Base-by-base conservation (phyloP, 2,797 vertebrate genomes). In the Thaleichthys pacificus region DNA sequence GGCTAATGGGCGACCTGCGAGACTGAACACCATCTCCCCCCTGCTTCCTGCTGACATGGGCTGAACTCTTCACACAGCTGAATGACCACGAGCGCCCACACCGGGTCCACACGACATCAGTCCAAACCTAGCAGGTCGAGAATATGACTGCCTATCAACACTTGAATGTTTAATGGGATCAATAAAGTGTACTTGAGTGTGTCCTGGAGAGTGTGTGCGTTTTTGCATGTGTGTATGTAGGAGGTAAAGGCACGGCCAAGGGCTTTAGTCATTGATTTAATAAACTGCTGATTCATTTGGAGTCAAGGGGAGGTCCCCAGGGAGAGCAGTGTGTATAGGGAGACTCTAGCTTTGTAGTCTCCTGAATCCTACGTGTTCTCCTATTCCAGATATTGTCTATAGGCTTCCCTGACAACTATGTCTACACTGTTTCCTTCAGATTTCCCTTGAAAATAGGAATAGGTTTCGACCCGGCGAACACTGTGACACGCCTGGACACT, bases 141-240 rank as follows among this genome's bases (percentile, higher is more conserved):
- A 57, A 30, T 19, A 54, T 3, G 7, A 58, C 28, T 80, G 75
- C 76, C 73, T 78, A 88, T 84, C 80, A 77, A 69, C 77, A 68
- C 69, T 76, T 72, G 76, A 73, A 82, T 74, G 82, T 86, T 80
- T 80, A 87, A 84, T 74, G 70, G 61, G 61, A 79, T 82, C 72
- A 69, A 83, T 86, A 82, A 74, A 80, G 70, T 21, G 61, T 14
- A 56, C 68, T 73, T 78, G 78, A 82, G 30, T 8, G 65, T 66
- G 21, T 26, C 22, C 4, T 8, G 0, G 38, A 1, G 28, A 17
- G 28, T 0, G 19, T 61, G 51, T 54, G 51, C 17, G 17, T n/a
- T 17, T 54, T 1, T 5, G 51, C 3, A 14, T 54, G 51, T 54
- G 51, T 19, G 21, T 38, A 32, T 67, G 21, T 54, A 47, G 66